Base-by-base conservation (phyloP, 1,140 invertebrate genomes). In the Neocloeon triangulifer region DNA sequence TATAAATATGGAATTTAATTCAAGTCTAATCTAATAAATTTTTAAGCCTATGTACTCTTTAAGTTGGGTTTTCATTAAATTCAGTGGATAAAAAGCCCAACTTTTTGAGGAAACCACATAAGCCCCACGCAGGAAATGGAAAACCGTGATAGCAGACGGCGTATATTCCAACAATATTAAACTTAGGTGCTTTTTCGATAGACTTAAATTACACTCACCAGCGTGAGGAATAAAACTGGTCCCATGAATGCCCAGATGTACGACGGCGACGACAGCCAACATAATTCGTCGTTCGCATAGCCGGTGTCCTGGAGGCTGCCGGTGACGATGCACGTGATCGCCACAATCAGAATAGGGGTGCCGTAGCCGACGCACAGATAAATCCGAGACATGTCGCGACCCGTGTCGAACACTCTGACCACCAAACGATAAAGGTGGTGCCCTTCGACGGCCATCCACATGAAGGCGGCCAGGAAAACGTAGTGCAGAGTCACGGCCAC, bases 401-500 rank as follows among this genome's bases (percentile, higher is more conserved):
- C 39, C 21, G 37, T 37, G 13, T 46, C 41, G 22, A 48, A 46
- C 1, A 47, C 45, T 15, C 37, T 19, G 10, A 62, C 49, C 5
- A 63, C 42, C 37, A 46, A 37, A 20, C 43, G 49, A 42, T 67
- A 69, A 6, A 69, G 43, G 40, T 66, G 61, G 19, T 41, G 32
- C 30, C 51, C 52, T 43, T 55, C 52, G 20, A 63, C 39, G 34
- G 51, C 55, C 64, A 68, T 69, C 68, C 68, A 72, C 19, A 53
- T 43, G 44, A 72, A 73, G 0, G 64, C 47, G 10, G 53, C 49
- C 17, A 69, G 49, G 43, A 71, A 65, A 30, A 65, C 52, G 45
- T 60, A 71, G 42, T 72, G 68, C 4, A 69, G 49, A 2, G 59
- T 33, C 2, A 59, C 59, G 19, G 65, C 68, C 16, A 69, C 53